phyloP scores from a whole-genome alignment of 2,113 vertebrate species.

The Pygoscelis antarcticus region DNA sequence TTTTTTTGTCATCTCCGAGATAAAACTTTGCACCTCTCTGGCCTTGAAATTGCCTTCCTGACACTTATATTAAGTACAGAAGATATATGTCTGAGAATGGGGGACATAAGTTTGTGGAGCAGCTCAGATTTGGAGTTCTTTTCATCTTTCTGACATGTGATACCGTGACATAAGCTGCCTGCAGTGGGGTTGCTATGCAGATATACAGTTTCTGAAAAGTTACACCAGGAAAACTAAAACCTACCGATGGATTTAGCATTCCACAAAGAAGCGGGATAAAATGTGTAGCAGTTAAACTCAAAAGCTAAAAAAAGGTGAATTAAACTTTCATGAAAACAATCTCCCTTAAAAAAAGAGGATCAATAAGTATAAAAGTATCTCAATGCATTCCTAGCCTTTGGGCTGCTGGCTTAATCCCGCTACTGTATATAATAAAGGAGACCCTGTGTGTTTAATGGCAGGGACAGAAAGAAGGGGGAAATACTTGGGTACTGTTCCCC shows the following conservation, averaged over 20 bases:
- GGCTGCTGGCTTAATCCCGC: slow-evolving; percentile 40
- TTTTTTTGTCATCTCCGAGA: slow-evolving; percentile 68
- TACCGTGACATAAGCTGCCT: slow-evolving; percentile 77
- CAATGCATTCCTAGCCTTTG: slow-evolving; percentile 57
- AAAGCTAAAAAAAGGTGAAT: slow-evolving; percentile 75
- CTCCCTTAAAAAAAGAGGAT: slow-evolving; percentile 59
- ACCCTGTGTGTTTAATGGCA: neutral
- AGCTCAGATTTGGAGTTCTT: slow-evolving; percentile 78
- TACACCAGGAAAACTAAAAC: slow-evolving; percentile 84
- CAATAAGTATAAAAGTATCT: slow-evolving; percentile 73
- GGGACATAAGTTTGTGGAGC: slow-evolving; percentile 70
- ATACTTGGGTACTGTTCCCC: slow-evolving; percentile 15
- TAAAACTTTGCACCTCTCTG: slow-evolving; percentile 75
- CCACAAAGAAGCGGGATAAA: slow-evolving; percentile 79
- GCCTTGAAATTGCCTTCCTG: slow-evolving; percentile 66
- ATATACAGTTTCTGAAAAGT: slow-evolving; percentile 88
- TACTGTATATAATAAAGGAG: slow-evolving; percentile 58
- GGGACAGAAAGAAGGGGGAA: neutral
- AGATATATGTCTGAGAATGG: slow-evolving; percentile 57
- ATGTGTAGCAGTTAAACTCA: slow-evolving; percentile 78
- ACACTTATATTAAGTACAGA: slow-evolving; percentile 69
- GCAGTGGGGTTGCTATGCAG: slow-evolving; percentile 80
- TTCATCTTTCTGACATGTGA: slow-evolving; percentile 80
- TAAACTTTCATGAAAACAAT: slow-evolving; percentile 79
- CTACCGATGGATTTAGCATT: slow-evolving; percentile 79